Evolutionary conservation across 2,797 vertebrate genomes (phyloP), one percentile per base, ranked within the genome.

Genomic region (Danio jaintianensis): DNA sequence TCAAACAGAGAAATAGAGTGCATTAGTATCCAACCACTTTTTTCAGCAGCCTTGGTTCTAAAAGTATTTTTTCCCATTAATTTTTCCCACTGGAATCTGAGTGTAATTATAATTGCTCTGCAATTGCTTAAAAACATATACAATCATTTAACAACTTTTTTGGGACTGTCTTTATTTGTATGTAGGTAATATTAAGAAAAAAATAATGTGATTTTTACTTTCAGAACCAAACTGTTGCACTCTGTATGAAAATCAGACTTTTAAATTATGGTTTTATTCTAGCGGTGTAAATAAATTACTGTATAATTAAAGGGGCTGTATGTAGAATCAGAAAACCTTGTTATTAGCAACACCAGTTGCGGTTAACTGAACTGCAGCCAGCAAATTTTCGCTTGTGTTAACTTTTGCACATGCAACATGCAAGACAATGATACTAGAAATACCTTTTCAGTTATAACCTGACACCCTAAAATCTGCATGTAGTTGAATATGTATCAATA

Each of bases 271-370:
- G 36, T 11, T 75, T 69, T 22, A 43, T 12, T 16, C 4, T 36
- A 55, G 13, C 5, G 22, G 43, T 12, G 20, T 58, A 74, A 43
- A 43, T 52, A 22, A 45, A 75, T 74, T 13, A 63, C 77, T 91
- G 64, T 71, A 89, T 87, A 89, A 90, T 90, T 91, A 52, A 91
- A 8, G 63, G 45, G 36, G 53, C 20, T 78, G 84, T 88, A 86
- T n/a, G n/a, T n/a, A n/a, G n/a, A 29, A 29, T 29, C 29, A 29
- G 29, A 29, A 29, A 29, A 29, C 3, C 29, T 29, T 29, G 29
- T 29, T 29, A 29, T 29, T 29, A 29, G 29, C 29, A 29, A 29
- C 3, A 29, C 29, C 29, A 29, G 29, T 29, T 29, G 29, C 3
- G 29, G 29, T 29, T 29, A 29, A 29, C 29, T 29, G 29, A 29